Evolutionary conservation across 2,113 vertebrate species (phyloP).

Genomic region (Mobula hypostoma): DNA sequence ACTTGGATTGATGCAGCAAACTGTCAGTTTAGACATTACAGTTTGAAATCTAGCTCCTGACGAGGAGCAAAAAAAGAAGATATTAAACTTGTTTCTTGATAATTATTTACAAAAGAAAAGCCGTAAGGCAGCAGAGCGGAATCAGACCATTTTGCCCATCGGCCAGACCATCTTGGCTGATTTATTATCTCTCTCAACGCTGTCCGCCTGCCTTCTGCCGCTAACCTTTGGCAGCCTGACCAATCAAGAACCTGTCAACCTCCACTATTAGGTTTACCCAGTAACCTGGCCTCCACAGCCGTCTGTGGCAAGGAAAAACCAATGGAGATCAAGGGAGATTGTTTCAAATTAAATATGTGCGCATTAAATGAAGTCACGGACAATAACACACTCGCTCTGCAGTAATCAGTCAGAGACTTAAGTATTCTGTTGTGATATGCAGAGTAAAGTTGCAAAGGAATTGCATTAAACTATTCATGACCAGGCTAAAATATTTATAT

Average conservation of each 20-base stretch:
- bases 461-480: not conserved
- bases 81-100: not conserved
- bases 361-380: not conserved
- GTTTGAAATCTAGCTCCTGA: not conserved
- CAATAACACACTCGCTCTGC: not conserved
- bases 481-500: not conserved
- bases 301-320: too few relatives aligned
- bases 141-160: too few relatives aligned
- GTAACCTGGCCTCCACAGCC: too few relatives aligned
- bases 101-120: not conserved
- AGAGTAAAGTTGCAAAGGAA: constrained; percentile 8
- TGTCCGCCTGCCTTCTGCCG: too few relatives aligned
- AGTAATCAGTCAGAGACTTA: not conserved
- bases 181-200: too few relatives aligned
- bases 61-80: not conserved
- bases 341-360: not conserved
- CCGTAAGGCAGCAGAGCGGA: too few relatives aligned
- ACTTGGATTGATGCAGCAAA: not conserved
- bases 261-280: too few relatives aligned
- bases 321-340: not conserved
- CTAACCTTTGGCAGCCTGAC: too few relatives aligned
- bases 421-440: not conserved
- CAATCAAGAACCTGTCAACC: too few relatives aligned
- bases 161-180: too few relatives aligned
- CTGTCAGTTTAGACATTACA: not conserved